These are phyloP conservation scores for Rhingia rostrata DNA, from an alignment of 2,888 invertebrate genomes.

Conservation along the genomic window DNA sequence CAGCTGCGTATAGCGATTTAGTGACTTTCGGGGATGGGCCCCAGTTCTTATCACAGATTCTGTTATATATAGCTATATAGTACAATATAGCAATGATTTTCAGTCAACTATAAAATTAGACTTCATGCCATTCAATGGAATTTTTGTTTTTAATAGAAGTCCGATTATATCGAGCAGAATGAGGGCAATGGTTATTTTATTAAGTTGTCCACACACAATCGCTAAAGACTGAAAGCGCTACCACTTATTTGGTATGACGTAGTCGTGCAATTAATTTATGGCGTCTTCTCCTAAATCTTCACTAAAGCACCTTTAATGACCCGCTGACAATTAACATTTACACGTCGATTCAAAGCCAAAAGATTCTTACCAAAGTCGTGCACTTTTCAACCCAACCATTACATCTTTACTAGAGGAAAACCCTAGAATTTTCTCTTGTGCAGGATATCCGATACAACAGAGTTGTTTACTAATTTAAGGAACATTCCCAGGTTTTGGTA, in stretches of 20 bases:
- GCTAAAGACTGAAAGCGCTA: neutral
- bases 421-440: constrained; percentile 40
- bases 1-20: too few species aligned
- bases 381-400: constrained; percentile 25
- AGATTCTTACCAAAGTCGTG: neutral
- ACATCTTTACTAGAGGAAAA: constrained; percentile 13
- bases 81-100: too few species aligned
- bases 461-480: constrained; percentile 70
- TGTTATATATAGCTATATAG: too few species aligned
- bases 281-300: neutral
- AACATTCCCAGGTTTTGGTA: constrained; percentile 27
- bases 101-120: too few species aligned
- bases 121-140: too few species aligned
- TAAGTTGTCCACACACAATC: too few species aligned
- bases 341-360: neutral
- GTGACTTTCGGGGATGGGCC: too few species aligned
- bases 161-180: too few species aligned
- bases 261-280: neutral
- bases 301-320: neutral
- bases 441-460: constrained; percentile 43
- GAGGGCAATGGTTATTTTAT: too few species aligned
- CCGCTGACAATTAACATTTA: constrained; percentile 60
- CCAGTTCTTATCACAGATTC: too few species aligned
- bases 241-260: neutral
- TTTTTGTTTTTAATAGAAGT: too few species aligned